Percentiles rank a stretch among this genome's conserved stretches.
phyloP scores from a whole-genome alignment of 2,113 vertebrate species.

The Pollachius pollachius region DNA sequence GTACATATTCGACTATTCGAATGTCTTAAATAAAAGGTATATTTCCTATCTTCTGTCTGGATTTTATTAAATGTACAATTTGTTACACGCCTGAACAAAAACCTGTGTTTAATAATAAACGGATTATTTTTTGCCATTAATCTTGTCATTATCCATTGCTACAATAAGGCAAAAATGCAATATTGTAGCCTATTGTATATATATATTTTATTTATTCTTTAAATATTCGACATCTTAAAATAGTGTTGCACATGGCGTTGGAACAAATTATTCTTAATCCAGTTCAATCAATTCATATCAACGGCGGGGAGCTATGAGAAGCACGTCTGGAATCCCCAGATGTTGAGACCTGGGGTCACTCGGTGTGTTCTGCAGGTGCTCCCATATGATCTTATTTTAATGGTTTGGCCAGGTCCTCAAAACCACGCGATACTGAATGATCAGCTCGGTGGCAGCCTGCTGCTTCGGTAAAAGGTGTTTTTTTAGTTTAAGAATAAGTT shows the following conservation, averaged over 20 bases:
- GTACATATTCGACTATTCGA: conserved; percentile 88
- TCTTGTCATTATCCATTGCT: background rate
- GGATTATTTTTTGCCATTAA: background rate
- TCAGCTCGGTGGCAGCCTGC: too few relatives aligned
- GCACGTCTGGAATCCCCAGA: conserved; percentile 94
- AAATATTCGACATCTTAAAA: too few relatives aligned
- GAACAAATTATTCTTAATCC: too few relatives aligned
- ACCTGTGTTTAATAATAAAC: background rate
- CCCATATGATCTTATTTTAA: conserved; percentile 33
- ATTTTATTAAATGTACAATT: conserved; percentile 12
- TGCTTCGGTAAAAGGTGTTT: too few relatives aligned
- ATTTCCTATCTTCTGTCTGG: conserved; percentile 25
- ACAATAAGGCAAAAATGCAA: background rate
- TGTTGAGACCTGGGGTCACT: conserved; percentile 86
- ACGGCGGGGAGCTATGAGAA: conserved; percentile 67
- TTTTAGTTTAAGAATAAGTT: too few relatives aligned
- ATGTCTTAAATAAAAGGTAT: conserved; percentile 82
- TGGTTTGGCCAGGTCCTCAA: conserved; percentile 36
- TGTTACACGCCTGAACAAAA: too few relatives aligned
- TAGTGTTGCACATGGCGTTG: too few relatives aligned
- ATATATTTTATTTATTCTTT: conserved; percentile 33
- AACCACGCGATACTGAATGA: too few relatives aligned
- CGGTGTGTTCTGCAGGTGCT: conserved; percentile 82
- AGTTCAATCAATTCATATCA: too few relatives aligned
- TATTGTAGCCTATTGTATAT: conserved; percentile 16